Evolutionary conservation across 2,113 vertebrate species (phyloP), one percentile per base, ranked within the genome.

Genomic region (Vulpes lagopus): DNA sequence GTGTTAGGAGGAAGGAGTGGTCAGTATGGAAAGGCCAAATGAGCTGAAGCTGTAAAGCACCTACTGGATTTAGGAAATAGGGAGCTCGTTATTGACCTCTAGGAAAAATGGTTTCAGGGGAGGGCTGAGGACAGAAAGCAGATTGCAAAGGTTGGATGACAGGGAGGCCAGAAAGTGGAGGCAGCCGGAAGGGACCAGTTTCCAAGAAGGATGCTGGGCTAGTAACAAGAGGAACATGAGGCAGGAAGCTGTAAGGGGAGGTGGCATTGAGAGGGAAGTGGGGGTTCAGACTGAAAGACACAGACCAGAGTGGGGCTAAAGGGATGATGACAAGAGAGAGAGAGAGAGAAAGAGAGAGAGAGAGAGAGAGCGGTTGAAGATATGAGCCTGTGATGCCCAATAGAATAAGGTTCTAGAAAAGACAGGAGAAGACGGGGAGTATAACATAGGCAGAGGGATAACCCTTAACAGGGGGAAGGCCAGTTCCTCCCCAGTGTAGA

Each of bases 291-390:
- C 73, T 0, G 7, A 62, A 60, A 59, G 76, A 80, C 32, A 0
- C 0, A 14, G 32, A 35, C 4, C 10, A 43, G n/a, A 35, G 60
- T 22, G 2, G 35, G 35, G 51, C 53, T 9, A 9, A 62, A 11
- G 57, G 1, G 4, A 15, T 55, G 27, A 16, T 78, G 22, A 9
- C 4, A 20, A 1, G 2, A 16, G 1, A 8, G 38, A 53, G 55
- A 55, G 1, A 8, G 38, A 53, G 55, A 55, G 38, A 43, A 4
- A 43, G 43, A 43, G 38, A 43, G 43, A 43, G 43, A 43, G 43
- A 43, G 43, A 43, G 43, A 43, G 64, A 22, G 23, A n/a, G 30
- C 14, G 53, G 19, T 12, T 38, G 76, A 23, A 16, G 11, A 19
- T 49, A 15, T 19, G 53, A n/a, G 17, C 7, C 83, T 67, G 59